Evolutionary conservation across 2,113 vertebrate species (phyloP), one percentile per base, ranked within the genome.

Genomic region (Hyperoodon ampullatus): DNA sequence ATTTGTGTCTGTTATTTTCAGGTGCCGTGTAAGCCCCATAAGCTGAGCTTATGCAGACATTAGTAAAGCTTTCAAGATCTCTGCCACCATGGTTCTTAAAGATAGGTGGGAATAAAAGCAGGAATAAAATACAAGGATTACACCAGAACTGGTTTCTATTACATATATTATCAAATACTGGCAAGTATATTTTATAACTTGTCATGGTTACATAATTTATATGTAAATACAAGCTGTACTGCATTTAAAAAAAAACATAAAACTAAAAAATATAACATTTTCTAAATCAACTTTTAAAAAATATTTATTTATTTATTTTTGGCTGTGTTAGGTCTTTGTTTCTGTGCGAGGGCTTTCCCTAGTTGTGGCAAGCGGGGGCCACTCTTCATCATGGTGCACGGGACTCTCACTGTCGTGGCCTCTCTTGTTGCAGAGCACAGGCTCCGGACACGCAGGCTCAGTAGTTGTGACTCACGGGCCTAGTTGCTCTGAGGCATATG

Each of bases 11-110:
- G 24, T 13, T 63, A 19, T 90, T 96, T 75, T 68, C 1, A 42
- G 12, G 2, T 35, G 12, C 3, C 24, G 3, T 55, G 5, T 77
- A 70, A 44, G 11, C 2, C 14, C 50, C 1, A 0, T 3, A 80
- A 35, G 1, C 33, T 24, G 21, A 24, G 11, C 1, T 35, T 78
- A 42, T 42, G 44, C 8, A 85, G 2, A 78, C 39, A 63, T 24
- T 42, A 50, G 16, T 35, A 85, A 93, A 93, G n/a, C 7, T 65
- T 35, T 24, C 2, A 89, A 71, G 19, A 33, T 77, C 9, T 68
- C 4, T 70, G 0, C 10, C 10, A 68, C 9, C 5, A 2, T 75
- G 2, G 1, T 72, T 89, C 19, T 74, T 66, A 87, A 81, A 80
- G 18, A 9, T 18, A 53, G 7, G 18, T 55, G 6, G 15, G 6